These are phyloP conservation scores for Pachyseris speciosa DNA, from an alignment of 64 coral and sea anemone species.

Conservation along the genomic window DNA sequence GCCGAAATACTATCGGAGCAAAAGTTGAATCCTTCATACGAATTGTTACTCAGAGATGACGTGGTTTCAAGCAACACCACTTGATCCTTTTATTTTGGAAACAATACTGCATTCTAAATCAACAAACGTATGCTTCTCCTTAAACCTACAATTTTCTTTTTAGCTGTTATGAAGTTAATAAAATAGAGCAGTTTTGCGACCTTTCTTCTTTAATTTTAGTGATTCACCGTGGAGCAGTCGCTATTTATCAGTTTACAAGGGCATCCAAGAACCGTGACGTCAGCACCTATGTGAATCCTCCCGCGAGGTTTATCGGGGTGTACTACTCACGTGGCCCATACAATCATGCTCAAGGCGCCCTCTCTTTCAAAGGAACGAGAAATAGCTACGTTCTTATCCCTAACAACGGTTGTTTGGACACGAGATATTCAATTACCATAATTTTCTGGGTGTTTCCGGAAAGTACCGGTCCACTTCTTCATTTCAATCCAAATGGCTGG, in stretches of 20 bases:
- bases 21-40: too few relatives aligned
- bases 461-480: slow-evolving; percentile 61
- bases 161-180: too few relatives aligned
- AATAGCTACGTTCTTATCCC: slow-evolving; percentile 78
- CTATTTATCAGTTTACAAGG: slow-evolving; percentile 29
- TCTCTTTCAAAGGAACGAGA: slow-evolving; percentile 49
- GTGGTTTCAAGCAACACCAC: too few relatives aligned
- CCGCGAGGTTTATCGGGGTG: slow-evolving; percentile 29
- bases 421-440: slow-evolving; percentile 70
- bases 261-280: slow-evolving; percentile 37
- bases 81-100: too few relatives aligned
- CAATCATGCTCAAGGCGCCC: slow-evolving; percentile 19
- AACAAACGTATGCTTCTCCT: too few relatives aligned
- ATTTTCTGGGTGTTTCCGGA: slow-evolving; percentile 63
- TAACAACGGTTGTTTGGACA: slow-evolving; percentile 60
- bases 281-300: slow-evolving; percentile 34
- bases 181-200: too few relatives aligned
- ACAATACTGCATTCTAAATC: too few relatives aligned
- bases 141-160: too few relatives aligned
- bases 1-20: too few relatives aligned
- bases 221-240: slow-evolving; percentile 44
- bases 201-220: background rate
- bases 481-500: slow-evolving; percentile 44
- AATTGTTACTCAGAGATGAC: too few relatives aligned
- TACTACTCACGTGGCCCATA: slow-evolving; percentile 52